These are phyloP conservation scores for Erebia aethiops DNA, from an alignment of 2,888 invertebrate species.

Conservation along the genomic window DNA sequence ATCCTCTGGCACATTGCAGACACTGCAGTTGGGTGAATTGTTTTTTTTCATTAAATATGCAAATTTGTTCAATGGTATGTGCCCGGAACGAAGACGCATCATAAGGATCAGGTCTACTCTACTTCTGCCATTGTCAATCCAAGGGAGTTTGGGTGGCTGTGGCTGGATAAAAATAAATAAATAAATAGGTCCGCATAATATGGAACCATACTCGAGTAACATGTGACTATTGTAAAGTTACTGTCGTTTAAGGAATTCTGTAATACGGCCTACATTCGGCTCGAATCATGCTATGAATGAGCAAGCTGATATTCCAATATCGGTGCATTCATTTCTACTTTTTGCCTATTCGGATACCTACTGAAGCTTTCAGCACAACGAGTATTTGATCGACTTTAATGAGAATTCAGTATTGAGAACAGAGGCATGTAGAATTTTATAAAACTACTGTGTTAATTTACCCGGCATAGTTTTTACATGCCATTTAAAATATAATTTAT, in stretches of 20 bases:
- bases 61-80: too few relatives aligned
- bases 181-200: background rate
- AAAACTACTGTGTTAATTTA: constrained; percentile 21
- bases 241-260: constrained; percentile 19
- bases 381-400: constrained; percentile 38
- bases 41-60: too few relatives aligned
- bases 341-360: constrained; percentile 34
- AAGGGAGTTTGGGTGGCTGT: too few relatives aligned
- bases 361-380: constrained; percentile 34
- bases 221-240: background rate
- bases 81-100: too few relatives aligned
- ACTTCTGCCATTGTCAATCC: too few relatives aligned
- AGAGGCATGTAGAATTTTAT: constrained; percentile 17
- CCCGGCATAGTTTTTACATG: constrained; percentile 8
- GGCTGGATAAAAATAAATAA: too few relatives aligned
- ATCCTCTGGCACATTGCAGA: too few relatives aligned
- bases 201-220: background rate
- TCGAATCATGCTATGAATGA: constrained; percentile 3
- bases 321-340: constrained; percentile 34
- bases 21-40: too few relatives aligned
- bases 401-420: constrained; percentile 33
- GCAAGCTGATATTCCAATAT: constrained; percentile 33
- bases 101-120: too few relatives aligned
- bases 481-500: background rate
- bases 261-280: constrained; percentile 11